A percentile compares a stretch with the other conserved stretches of the same genome.
phyloP scores from a whole-genome alignment of 2,113 vertebrate species.

The Bos indicus region DNA sequence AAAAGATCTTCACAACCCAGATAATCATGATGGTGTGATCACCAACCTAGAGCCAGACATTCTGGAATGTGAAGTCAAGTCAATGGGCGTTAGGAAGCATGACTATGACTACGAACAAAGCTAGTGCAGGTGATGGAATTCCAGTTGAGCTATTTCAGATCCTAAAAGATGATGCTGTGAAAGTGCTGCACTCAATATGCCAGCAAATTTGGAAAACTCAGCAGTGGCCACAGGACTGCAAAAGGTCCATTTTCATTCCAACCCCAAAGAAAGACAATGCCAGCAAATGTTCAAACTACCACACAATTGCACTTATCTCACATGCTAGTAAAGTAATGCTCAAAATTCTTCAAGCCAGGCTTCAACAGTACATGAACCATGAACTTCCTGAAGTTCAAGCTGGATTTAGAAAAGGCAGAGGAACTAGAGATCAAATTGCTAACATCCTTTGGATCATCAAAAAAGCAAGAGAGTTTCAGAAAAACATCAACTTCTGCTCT shows the following conservation, averaged over 20 bases:
- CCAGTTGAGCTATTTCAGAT: neutral
- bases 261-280: neutral
- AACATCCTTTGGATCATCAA: neutral
- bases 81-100: neutral
- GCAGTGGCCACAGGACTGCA: neutral
- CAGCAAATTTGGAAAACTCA: neutral
- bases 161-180: neutral
- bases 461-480: neutral
- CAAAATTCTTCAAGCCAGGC: neutral
- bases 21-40: neutral
- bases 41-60: neutral
- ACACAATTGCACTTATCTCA: neutral
- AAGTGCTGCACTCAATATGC: neutral
- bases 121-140: neutral
- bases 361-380: neutral
- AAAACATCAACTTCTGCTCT: neutral
- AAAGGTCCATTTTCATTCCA: neutral
- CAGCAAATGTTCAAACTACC: neutral
- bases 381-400: neutral
- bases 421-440: neutral
- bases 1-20: neutral
- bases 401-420: neutral
- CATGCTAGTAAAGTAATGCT: neutral
- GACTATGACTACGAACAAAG: neutral
- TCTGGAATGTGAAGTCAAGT: neutral